Percentiles rank a stretch among this genome's conserved stretches.
These are phyloP conservation scores for Drosophila ananassae DNA, from an alignment of 1,140 invertebrate genomes.

Conservation along the genomic window DNA sequence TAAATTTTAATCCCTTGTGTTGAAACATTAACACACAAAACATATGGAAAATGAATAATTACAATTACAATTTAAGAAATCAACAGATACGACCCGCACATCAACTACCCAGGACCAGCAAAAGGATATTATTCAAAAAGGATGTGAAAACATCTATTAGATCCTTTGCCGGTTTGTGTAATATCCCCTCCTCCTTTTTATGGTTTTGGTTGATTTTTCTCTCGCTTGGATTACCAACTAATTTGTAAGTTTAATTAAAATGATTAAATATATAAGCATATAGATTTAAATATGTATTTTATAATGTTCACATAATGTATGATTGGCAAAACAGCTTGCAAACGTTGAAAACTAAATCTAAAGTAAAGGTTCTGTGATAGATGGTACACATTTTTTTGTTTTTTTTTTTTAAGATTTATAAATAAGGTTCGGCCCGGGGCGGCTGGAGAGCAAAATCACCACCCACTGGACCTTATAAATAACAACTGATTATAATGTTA, in stretches of 20 bases:
- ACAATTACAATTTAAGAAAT: slow-evolving; percentile 31
- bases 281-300: slow-evolving; percentile 71
- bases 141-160: no score
- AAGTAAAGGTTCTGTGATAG: slow-evolving; percentile 35
- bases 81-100: slow-evolving; percentile 25
- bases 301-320: slow-evolving; percentile 64
- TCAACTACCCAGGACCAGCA: slow-evolving; percentile 13
- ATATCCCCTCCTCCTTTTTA: not conserved
- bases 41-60: slow-evolving; percentile 41
- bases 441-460: not conserved
- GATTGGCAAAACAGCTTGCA: slow-evolving; percentile 52
- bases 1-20: slow-evolving; percentile 78
- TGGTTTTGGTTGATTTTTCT: slow-evolving; percentile 1
- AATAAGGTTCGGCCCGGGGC: slow-evolving; percentile 33
- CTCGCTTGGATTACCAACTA: slow-evolving; percentile 46
- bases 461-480: slow-evolving; percentile 42
- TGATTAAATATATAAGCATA: slow-evolving; percentile 47
- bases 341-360: slow-evolving; percentile 40
- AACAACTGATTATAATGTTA: slow-evolving; percentile 79
- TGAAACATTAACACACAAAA: slow-evolving; percentile 57
- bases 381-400: not conserved
- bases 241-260: slow-evolving; percentile 63
- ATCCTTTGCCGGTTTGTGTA: not conserved
- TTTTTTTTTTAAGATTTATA: slow-evolving; percentile 22
- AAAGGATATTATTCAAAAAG: not conserved